Evolutionary conservation across 2,888 invertebrate genomes (phyloP), one percentile per base, ranked within the genome.

Genomic region (Lordiphosa fenestrarum): DNA sequence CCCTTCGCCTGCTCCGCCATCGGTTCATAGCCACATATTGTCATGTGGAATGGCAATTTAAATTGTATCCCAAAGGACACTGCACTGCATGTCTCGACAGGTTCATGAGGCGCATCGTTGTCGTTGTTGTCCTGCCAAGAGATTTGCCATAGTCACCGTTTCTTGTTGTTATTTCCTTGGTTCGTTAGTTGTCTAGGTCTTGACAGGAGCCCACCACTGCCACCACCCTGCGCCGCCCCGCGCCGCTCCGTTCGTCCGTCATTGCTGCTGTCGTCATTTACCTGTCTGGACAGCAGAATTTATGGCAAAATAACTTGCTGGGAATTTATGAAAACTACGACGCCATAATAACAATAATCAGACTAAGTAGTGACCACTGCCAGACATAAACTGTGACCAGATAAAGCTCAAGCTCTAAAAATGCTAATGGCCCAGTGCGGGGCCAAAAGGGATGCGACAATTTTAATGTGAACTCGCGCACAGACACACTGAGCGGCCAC

Each of bases 311-410:
- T 81, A 81, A 84, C 80, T 81, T 84, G 83, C 71, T 82, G 85
- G 80, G 73, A 81, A 81, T 81, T 81, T 84, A 84, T 81, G 84
- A 82, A 82, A 83, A 82, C 78, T 71, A 78, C 78, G 85, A 78
- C 84, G 85, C 84, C 84, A 84, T 77, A 77, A 77, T 81, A 77
- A 77, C 84, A 84, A 77, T 78, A 82, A 84, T 84, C 82, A 82
- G 82, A 84, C 78, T 84, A 84, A 78, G 78, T 78, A 84, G 84
- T 84, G 84, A 77, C 77, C 84, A 84, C 74, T 76, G 84, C 67
- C 77, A 64, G 81, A 84, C 77, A 77, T 77, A 81, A 77, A 77
- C 84, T 77, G 61, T 67, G 77, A 60, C 63, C 77, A 80, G 77
- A 77, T 84, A 81, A 81, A 81, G 73, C 36, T 23, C n/a, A 37